Conservation (phyloP, 2,113 vertebrate genomes). For the Nibea albiflora region DNA sequence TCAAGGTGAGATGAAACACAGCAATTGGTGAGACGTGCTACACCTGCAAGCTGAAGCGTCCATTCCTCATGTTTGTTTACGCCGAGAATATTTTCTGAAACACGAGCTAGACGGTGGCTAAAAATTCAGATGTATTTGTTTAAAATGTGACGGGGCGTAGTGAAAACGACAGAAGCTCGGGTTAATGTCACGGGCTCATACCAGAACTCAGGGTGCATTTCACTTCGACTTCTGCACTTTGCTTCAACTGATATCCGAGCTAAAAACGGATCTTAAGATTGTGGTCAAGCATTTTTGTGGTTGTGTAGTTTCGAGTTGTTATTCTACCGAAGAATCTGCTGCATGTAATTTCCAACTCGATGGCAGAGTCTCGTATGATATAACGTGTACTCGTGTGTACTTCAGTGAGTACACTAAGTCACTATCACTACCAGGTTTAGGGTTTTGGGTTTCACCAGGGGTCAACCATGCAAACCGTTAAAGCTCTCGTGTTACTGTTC, state of each 20-base stretch:
- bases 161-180: conserved; percentile 25
- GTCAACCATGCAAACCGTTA: conserved; percentile 15
- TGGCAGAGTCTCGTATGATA: background rate
- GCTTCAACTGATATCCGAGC: conserved; percentile 3
- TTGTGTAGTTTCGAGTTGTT: conserved; percentile 32
- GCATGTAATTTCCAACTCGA: conserved; percentile 18
- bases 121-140: conserved; percentile 42
- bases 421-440: conserved; percentile 9
- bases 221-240: conserved; percentile 9
- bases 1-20: conserved; percentile 72
- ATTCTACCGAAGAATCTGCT: conserved; percentile 16
- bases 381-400: conserved; percentile 12
- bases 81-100: conserved; percentile 17
- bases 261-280: conserved; percentile 27
- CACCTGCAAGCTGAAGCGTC: conserved; percentile 56
- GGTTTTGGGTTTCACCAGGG: conserved; percentile 31
- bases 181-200: conserved; percentile 36
- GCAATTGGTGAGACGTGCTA: conserved; percentile 46
- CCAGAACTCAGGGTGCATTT: conserved; percentile 2
- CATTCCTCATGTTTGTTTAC: conserved; percentile 41
- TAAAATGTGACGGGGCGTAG: conserved; percentile 27
- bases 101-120: conserved; percentile 15
- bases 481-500: conserved; percentile 20
- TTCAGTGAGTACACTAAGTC: conserved; percentile 29
- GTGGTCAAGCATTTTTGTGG: conserved; percentile 40